Base-by-base conservation (phyloP, 2,113 vertebrate genomes). In the Ovis canadensis region DNA sequence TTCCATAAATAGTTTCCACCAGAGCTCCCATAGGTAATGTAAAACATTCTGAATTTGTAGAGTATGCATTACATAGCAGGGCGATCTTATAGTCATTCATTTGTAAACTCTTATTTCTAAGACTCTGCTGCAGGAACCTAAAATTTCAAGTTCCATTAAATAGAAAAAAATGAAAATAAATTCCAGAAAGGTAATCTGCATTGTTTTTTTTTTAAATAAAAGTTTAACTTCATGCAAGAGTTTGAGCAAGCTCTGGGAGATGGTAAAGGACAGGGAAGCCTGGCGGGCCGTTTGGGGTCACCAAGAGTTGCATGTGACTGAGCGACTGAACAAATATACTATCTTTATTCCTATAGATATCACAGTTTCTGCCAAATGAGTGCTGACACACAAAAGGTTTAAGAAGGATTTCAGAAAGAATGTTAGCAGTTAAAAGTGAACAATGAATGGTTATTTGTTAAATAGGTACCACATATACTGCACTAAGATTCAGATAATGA, bases 41-140 rank as follows among this genome's bases (percentile, higher is more conserved):
- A 98, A 99, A 99, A 98, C 99, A 99, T 98, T 99, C 99, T 0
- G 99, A 99, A 99, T 99, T 99, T 90, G 99, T 99, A 97, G 99
- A 99, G 97, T 99, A 99, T 90, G 99, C 99, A 91, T 99, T 99
- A 96, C 99, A 99, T 87, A 99, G 98, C 97, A 99, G 99, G 23
- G 99, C 99, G 88, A 99, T 99, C 99, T 99, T 99, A 98, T 99
- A 99, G 98, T 99, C 99, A 25, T 99, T 99, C 99, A 99, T 99
- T 80, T 99, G 99, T 95, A 99, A 99, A 91, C 99, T 99, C 97
- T 99, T 99, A 98, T 99, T 99, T 90, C 99, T 99, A 82, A 99
- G 98, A 31, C 99, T 99, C 98, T 99, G 99, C 93, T 99, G 99
- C 59, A 99, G 99, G 97, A 99, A 99, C 98, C 99, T 99, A 98